A percentile compares a stretch with the other conserved stretches of the same genome.
phyloP scores from a whole-genome alignment of 1,140 invertebrate genomes.

The Orchesella cincta region DNA sequence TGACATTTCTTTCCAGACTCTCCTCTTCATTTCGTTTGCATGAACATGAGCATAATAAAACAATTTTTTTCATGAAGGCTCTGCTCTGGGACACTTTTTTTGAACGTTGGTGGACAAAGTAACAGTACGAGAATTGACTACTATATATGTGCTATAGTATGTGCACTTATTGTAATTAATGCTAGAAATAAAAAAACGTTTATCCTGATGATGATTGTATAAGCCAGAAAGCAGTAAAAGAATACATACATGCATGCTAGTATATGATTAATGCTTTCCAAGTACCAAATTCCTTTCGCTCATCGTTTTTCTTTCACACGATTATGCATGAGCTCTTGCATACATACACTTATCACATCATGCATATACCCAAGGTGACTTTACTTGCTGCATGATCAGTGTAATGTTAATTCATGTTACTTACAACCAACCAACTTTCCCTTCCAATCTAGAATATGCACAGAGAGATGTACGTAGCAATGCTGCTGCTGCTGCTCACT shows the following conservation, averaged over 20 bases:
- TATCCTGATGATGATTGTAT: neutral
- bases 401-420: neutral
- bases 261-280: neutral
- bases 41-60: too few relatives aligned
- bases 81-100: too few relatives aligned
- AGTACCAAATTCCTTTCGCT: neutral
- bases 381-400: neutral
- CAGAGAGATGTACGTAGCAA: neutral
- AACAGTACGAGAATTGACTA: neutral
- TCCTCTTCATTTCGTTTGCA: too few relatives aligned
- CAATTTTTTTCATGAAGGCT: too few relatives aligned
- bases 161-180: conserved; percentile 12
- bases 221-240: neutral
- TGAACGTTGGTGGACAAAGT: too few relatives aligned
- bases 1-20: neutral
- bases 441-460: too few relatives aligned
- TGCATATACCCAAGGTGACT: neutral
- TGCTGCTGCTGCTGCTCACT: neutral
- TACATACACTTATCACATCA: neutral
- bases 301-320: neutral
- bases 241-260: neutral
- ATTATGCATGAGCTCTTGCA: neutral
- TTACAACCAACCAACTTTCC: conserved; percentile 11
- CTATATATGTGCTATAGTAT: neutral
- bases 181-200: neutral